Percentiles rank a stretch among this genome's conserved stretches.
Conservation (phyloP, 1,140 invertebrate genomes). For the Cotesia typhae region DNA sequence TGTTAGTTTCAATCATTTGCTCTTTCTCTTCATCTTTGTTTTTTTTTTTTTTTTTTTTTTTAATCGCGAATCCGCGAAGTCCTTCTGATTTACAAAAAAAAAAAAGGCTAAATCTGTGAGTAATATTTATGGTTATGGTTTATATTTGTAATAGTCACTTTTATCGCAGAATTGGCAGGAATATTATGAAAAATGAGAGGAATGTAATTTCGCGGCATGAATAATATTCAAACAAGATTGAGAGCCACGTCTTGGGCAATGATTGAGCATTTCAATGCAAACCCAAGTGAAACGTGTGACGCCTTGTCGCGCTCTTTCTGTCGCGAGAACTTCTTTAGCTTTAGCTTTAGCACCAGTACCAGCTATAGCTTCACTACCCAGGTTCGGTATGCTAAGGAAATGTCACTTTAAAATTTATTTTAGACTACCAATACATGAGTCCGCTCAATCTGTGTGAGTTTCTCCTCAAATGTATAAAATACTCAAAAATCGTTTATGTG, state of each 20-base stretch:
- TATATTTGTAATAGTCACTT: background rate
- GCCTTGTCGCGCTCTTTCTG: background rate
- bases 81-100: background rate
- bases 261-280: constrained; percentile 25
- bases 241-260: constrained; percentile 17
- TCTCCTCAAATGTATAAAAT: no score
- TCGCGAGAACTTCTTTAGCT: constrained; percentile 13
- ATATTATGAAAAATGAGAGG: constrained; percentile 11
- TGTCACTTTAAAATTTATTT: constrained; percentile 23
- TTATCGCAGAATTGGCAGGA: background rate
- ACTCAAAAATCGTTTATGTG: no score
- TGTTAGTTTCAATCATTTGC: no score
- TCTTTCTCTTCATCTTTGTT: no score
- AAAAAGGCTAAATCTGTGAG: background rate
- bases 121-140: background rate
- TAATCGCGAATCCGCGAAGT: no score
- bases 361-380: no score
- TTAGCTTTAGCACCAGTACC: background rate
- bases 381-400: constrained; percentile 1
- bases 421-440: constrained; percentile 35
- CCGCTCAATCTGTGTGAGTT: no score
- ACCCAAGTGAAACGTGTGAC: constrained; percentile 14
- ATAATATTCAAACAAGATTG: constrained; percentile 17
- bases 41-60: no score
- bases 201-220: constrained; percentile 12